Evolutionary conservation across 2,113 vertebrate species (phyloP).

Genomic region (Notiomystis cincta): DNA sequence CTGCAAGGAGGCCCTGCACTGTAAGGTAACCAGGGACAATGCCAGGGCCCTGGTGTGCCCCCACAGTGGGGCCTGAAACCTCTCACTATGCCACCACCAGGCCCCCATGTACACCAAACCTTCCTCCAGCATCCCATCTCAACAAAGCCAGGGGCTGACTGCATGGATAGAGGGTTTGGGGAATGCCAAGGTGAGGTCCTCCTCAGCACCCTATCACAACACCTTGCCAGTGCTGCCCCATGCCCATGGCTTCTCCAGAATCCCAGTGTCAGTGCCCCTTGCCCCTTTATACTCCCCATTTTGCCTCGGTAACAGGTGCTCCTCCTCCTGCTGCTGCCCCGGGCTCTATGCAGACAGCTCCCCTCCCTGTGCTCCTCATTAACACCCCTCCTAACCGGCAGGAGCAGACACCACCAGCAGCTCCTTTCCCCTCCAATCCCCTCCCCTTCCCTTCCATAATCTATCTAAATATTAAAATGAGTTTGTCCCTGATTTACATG

Average conservation of each 20-base stretch:
- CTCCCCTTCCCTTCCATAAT: constrained; percentile 77
- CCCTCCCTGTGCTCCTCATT: constrained; percentile 65
- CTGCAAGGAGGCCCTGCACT: background rate
- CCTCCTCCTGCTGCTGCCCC: constrained; percentile 6
- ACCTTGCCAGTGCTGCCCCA: background rate
- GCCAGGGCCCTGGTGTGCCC: background rate
- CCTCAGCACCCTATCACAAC: rapidly evolving
- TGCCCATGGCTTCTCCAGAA: background rate
- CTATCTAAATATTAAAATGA: constrained; percentile 81
- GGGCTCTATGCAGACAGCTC: background rate
- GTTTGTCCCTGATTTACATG: constrained; percentile 85
- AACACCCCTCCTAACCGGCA: constrained; percentile 46
- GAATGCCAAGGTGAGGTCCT: background rate
- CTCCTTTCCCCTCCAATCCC: constrained; percentile 58
- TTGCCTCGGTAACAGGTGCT: constrained; percentile 60
- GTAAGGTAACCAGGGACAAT: background rate
- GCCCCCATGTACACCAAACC: background rate
- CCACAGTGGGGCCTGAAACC: background rate
- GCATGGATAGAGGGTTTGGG: background rate
- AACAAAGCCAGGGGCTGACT: background rate
- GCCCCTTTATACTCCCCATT: background rate
- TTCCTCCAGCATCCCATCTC: background rate
- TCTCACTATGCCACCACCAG: background rate
- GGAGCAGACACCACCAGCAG: constrained; percentile 53
- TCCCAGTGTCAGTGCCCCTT: background rate